Percentiles rank a stretch among this genome's conserved stretches.
These are phyloP conservation scores for Daptonema setosum DNA, from an alignment of 2,888 invertebrate genomes.

Conservation along the genomic window DNA sequence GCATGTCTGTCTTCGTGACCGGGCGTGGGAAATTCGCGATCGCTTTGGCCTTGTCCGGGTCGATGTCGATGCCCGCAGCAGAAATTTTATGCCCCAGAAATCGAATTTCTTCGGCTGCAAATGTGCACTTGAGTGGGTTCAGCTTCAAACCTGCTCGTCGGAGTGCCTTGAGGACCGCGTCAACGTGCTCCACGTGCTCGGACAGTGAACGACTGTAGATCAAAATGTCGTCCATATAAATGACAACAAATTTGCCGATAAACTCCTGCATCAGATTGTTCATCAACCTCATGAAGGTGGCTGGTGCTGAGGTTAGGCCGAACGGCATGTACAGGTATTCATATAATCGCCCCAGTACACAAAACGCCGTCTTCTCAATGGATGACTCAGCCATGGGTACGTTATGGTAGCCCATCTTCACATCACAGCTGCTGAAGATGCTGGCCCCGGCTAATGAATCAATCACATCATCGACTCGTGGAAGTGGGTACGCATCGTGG, in stretches of 20 bases:
- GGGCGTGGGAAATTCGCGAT: slow-evolving; percentile 8
- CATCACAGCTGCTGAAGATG: slow-evolving; percentile 12
- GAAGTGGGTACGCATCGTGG: slow-evolving; percentile 13
- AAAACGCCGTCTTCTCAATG: slow-evolving; percentile 14
- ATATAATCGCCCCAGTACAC: slow-evolving; percentile 9
- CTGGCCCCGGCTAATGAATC: slow-evolving; percentile 8
- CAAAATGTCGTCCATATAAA: slow-evolving; percentile 17
- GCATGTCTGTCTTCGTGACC: slow-evolving; percentile 7
- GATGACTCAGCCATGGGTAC: slow-evolving; percentile 10
- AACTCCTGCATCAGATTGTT: slow-evolving; percentile 6
- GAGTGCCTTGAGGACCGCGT: slow-evolving; percentile 7
- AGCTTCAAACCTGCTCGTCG: slow-evolving; percentile 5
- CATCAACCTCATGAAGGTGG: slow-evolving; percentile 16
- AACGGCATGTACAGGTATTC: slow-evolving; percentile 16
- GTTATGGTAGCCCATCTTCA: slow-evolving; percentile 15
- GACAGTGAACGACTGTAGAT: slow-evolving; percentile 9
- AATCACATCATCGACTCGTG: slow-evolving; percentile 10
- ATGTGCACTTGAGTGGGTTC: slow-evolving; percentile 7
- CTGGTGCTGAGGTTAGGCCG: slow-evolving; percentile 14
- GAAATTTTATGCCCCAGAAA: slow-evolving; percentile 9
- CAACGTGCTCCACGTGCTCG: slow-evolving; percentile 8
- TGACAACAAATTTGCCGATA: background rate
- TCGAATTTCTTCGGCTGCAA: slow-evolving; percentile 1
- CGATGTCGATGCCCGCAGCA: slow-evolving; percentile 1
- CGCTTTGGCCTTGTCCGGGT: slow-evolving; percentile 7